A percentile compares a stretch with the other conserved stretches of the same genome.
phyloP scores from a whole-genome alignment of 2,797 vertebrate genomes.

The Coccyzus lansbergi region DNA sequence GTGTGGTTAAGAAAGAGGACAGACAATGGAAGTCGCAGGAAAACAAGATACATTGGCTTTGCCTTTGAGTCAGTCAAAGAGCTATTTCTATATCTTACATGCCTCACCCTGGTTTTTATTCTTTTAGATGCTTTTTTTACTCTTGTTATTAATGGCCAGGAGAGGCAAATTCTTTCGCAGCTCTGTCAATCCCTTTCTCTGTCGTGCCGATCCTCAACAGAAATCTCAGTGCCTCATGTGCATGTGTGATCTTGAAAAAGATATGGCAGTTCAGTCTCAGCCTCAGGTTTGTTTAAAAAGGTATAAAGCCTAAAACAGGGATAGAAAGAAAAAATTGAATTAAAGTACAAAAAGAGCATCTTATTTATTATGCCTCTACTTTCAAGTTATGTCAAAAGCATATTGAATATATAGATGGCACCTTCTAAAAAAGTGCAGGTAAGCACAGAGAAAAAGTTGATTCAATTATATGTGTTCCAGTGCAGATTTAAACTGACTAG shows the following conservation, averaged over 20 bases:
- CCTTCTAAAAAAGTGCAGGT: not conserved
- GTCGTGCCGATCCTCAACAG: not conserved
- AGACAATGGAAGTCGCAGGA: constrained; percentile 12
- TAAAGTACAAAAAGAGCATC: constrained; percentile 5
- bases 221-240: constrained; percentile 33
- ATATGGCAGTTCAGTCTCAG: constrained; percentile 21
- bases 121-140: constrained; percentile 34
- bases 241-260: constrained; percentile 38
- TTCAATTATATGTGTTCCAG: not conserved
- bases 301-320: constrained; percentile 22
- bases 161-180: constrained; percentile 46
- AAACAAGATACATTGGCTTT: constrained; percentile 67
- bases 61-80: constrained; percentile 61
- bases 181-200: not conserved
- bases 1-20: constrained; percentile 52
- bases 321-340: constrained; percentile 38
- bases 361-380: constrained; percentile 34
- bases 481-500: not conserved
- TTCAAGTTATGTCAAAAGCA: constrained; percentile 34
- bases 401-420: constrained; percentile 1
- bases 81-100: constrained; percentile 67
- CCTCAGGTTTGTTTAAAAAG: not conserved
- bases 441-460: not conserved
- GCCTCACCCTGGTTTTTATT: constrained; percentile 58
- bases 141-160: constrained; percentile 27